phyloP scores from a whole-genome alignment of 2,797 vertebrate genomes.

The Allenopithecus nigroviridis region DNA sequence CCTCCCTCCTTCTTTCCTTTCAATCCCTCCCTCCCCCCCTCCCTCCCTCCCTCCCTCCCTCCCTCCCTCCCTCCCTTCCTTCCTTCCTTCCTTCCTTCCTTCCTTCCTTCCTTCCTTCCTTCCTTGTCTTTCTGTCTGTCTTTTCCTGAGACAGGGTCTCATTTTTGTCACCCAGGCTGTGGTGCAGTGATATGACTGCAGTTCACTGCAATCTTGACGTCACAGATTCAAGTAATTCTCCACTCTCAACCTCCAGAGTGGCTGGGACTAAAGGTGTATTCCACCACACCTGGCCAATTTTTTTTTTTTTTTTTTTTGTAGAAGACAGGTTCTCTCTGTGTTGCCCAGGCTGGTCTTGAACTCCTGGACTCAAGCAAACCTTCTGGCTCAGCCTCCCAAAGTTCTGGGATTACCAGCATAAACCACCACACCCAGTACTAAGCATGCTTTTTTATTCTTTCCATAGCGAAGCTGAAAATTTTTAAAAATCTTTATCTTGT shows the following conservation, averaged over 20 bases:
- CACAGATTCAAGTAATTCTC: background rate
- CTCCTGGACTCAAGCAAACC: background rate
- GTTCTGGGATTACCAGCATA: background rate
- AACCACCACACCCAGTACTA: background rate
- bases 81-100: no score
- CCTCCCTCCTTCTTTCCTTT: accelerated
- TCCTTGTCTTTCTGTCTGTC: no score
- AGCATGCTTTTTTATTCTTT: background rate
- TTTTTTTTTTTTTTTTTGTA: background rate
- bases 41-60: accelerated
- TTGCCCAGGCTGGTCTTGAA: background rate
- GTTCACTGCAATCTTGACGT: background rate
- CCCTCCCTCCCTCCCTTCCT: accelerated
- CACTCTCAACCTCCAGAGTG: background rate
- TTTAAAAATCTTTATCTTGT: background rate
- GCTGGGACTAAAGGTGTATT: background rate
- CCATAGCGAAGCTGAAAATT: background rate
- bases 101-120: no score
- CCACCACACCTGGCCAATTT: background rate
- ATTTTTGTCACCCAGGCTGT: background rate
- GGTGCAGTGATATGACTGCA: background rate
- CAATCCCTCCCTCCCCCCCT: no score
- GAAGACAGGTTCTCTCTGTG: background rate
- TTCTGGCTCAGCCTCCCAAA: background rate
- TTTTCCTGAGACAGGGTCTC: background rate